Evolutionary conservation across 2,888 invertebrate species (phyloP), one percentile per base, ranked within the genome.

Genomic region (Oegoconia quadripuncta): DNA sequence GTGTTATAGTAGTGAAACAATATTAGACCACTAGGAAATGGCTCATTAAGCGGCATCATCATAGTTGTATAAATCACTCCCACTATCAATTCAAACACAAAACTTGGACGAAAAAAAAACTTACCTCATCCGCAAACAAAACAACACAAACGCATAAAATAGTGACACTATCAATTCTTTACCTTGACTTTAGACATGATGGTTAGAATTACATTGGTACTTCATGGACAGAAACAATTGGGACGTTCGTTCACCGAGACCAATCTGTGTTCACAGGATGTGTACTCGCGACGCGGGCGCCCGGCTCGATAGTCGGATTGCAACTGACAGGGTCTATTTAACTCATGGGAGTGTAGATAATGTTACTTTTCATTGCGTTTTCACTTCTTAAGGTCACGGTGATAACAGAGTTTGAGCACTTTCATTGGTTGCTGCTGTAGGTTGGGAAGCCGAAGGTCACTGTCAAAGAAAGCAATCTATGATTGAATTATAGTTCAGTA

Each of bases 151-250:
- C 20, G 7, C 7, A 20, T 20, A 7, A 20, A 20, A 6, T 4
- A n/a, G n/a, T n/a, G n/a, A n/a, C 14, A 13, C 32, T 27, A 32
- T 35, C 26, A 40, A 27, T 31, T 18, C 29, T 22, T 74, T 77
- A 78, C 78, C 78, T 78, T 78, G 73, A 77, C 61, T 75, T 77
- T 78, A 54, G 78, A 76, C 78, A 78, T 78, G 68, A 55, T 63
- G 73, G 49, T 43, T 51, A 18, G 41, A 42, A 44, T 42, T 41
- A 42, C 44, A 37, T 39, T 12, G 37, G 16, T n/a, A 35, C 38
- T 37, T 37, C 39, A 41, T 36, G 26, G 34, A 23, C 23, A 18
- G 7, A 30, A 23, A 34, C 38, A 44, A 48, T 48, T 44, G 40
- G 28, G 17, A 14, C 25, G 36, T 17, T 13, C 31, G 30, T 33